phyloP scores from a whole-genome alignment of 2,113 vertebrate species.

The Ptyas mucosa region DNA sequence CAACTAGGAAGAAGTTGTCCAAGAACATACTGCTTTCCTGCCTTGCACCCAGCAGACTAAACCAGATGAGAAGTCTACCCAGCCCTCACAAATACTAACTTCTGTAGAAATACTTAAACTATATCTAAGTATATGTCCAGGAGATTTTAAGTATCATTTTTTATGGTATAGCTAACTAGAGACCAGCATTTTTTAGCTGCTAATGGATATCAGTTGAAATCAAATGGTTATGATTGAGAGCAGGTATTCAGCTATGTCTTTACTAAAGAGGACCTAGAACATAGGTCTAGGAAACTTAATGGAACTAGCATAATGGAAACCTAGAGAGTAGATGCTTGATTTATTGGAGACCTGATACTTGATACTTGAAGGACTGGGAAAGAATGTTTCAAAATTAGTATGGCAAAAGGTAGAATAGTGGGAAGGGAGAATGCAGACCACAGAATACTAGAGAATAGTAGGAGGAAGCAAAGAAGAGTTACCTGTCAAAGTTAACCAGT shows the following conservation, averaged over 20 bases:
- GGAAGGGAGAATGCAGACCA: background rate
- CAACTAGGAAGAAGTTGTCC: background rate
- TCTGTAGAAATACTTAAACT: background rate
- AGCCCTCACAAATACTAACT: background rate
- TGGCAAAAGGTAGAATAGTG: background rate
- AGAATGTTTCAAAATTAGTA: background rate
- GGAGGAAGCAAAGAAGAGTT: background rate
- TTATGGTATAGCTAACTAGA: background rate
- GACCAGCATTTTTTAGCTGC: background rate
- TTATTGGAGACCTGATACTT: background rate
- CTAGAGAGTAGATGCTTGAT: background rate
- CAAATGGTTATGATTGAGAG: background rate
- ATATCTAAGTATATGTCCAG: background rate
- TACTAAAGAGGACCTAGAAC: background rate
- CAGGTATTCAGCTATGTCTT: background rate
- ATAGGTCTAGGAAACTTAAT: background rate
- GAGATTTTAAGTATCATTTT: background rate
- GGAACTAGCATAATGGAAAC: background rate
- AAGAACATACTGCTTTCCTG: background rate
- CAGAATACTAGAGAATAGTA: background rate
- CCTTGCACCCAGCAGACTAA: background rate
- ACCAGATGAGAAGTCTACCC: background rate
- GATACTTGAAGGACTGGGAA: background rate
- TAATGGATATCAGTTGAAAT: too few species aligned
- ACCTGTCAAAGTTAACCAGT: background rate